Base-by-base conservation (phyloP, 2,113 vertebrate species). In the Isurus oxyrinchus region DNA sequence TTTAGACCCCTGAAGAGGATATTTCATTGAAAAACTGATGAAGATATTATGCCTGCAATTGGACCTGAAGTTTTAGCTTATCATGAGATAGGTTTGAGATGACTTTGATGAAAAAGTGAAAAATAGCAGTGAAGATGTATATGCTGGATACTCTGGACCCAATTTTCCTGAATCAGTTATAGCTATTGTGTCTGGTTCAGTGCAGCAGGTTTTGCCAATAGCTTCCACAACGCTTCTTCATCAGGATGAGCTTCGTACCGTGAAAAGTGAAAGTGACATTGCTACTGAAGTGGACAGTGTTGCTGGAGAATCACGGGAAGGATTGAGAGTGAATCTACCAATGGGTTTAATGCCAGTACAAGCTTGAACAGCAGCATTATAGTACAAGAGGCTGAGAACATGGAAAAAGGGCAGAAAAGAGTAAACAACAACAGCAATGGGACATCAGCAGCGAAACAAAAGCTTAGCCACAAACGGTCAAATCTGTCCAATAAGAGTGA, bases 41-140 rank as follows among this genome's bases (percentile, higher is more conserved):
- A 98, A 2, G 98, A 99, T 57, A 76, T 98, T 0, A 98, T 99
- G 98, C 98, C 98, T 6, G 98, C 99, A 97, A 99, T 99, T 0
- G 99, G 98, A 1, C 99, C 99, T 0, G 99, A 99, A 57, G 98
- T 98, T 0, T 97, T 99, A 96, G 98, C 99, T 88, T 99, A 99
- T 97, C 99, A 99, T 3, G 99, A 99, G 96, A 99, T 99, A 0
- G 99, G 99, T 97, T 97, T 99, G 97, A 49, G 99, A 99, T 40
- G 99, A 99, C 96, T 97, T 98, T 3, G 99, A 99, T 0, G 99
- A 99, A 84, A 99, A 99, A 97, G 99, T 99, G 31, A 99, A 99
- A 97, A 97, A 97, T 53, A 27, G 97, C 2, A 49, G 95, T 23
- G 98, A 98, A 57, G 98, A 98, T 16, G 27, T 97, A 7, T 21